Evolutionary conservation across 35 echinoderm and acorn worm species (phyloP), one percentile per base, ranked within the genome.

Genomic region (Ophioderma brevispina): DNA sequence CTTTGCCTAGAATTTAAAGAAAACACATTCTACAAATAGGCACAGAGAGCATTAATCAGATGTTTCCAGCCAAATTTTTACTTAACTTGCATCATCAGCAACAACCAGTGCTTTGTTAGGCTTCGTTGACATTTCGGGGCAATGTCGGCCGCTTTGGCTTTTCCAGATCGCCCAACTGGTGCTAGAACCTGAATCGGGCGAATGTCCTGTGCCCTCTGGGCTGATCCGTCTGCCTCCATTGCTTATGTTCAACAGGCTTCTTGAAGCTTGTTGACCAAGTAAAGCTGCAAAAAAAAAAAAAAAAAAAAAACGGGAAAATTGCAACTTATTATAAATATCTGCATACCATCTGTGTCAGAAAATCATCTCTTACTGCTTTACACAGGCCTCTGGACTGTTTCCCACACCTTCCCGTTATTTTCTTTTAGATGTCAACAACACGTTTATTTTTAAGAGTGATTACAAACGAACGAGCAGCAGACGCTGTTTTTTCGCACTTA

Each of bases 21-120:
- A 92, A 89, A 84, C 78, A 95, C 94, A n/a, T 90, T 90, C 30
- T 95, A 80, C 64, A 90, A 89, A 13, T 92, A 46, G 21, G 94
- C 88, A 81, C 94, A 80, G 15, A 90, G 89, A 33, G 84, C 81
- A 76, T 46, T 90, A 78, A 95, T 95, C 90, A 84, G 87, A 80
- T 83, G 85, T n/a, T n/a, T n/a, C n/a, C n/a, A n/a, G n/a, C n/a
- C n/a, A n/a, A n/a, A n/a, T n/a, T n/a, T n/a, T n/a, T n/a, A 81
- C 77, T n/a, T 85, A 31, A 94, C 87, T 85, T 39, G 64, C 55
- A 78, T 81, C 75, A 75, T 21, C 37, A 4, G 84, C 89, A 31
- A 85, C 63, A 37, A 64, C 63, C 14, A 50, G 25, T 6, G 82
- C 82, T 18, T 89, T n/a, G 34, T 78, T 80, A 1, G n/a, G 86